Percentiles rank a stretch among this genome's conserved stretches.
phyloP scores from a whole-genome alignment of 2,113 vertebrate genomes.

The Pangasianodon gigas region DNA sequence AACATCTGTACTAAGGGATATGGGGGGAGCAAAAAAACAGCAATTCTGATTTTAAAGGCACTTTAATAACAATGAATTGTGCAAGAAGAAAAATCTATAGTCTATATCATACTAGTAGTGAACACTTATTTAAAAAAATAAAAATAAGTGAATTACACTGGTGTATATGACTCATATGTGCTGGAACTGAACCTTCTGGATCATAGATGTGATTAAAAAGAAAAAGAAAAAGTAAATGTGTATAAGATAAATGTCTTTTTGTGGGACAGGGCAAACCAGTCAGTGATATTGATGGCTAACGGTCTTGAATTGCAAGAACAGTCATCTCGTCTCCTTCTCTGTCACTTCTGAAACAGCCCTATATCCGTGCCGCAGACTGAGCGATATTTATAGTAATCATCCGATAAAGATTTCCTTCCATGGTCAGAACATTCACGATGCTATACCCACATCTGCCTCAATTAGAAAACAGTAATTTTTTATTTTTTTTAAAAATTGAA shows the following conservation, averaged over 20 bases:
- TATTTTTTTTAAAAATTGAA: neutral
- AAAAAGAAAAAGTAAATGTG: neutral
- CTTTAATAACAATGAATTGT: too few relatives aligned
- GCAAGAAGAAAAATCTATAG: too few relatives aligned
- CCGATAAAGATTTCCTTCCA: constrained; percentile 37
- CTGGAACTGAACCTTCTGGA: neutral
- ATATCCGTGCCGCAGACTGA: neutral
- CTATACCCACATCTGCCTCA: constrained; percentile 41
- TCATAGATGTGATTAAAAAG: neutral
- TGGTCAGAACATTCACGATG: constrained; percentile 27
- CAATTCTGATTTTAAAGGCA: too few relatives aligned
- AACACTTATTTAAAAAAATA: too few relatives aligned
- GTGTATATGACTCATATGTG: neutral
- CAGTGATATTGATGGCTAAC: neutral
- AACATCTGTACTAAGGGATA: too few relatives aligned
- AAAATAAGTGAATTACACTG: too few relatives aligned
- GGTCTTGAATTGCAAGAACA: neutral
- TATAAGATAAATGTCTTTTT: neutral
- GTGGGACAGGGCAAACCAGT: neutral
- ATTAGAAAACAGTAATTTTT: neutral
- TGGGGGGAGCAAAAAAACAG: too few relatives aligned
- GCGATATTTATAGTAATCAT: constrained; percentile 51
- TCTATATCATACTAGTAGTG: too few relatives aligned
- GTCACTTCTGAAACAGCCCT: constrained; percentile 11
- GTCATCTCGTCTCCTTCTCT: neutral